Evolutionary conservation across 2,797 vertebrate genomes (phyloP), one percentile per base, ranked within the genome.

Genomic region (Sebastes steindachneri): DNA sequence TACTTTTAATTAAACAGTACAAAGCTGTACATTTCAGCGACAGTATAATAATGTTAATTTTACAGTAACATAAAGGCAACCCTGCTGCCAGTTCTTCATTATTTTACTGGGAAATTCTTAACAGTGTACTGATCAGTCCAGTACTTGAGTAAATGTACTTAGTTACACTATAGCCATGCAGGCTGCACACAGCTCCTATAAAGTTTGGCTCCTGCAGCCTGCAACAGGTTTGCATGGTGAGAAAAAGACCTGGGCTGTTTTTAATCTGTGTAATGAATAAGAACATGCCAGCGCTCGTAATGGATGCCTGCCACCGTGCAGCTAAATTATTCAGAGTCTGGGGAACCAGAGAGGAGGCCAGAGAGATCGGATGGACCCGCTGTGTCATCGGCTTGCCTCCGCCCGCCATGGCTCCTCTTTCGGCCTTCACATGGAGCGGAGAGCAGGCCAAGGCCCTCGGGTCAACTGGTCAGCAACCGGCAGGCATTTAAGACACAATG

Each of bases 261-360:
- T 97, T 97, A 97, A 98, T 98, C 96, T 97, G 93, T 95, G 96
- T 98, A 98, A 98, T 98, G 97, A 98, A 97, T 94, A 96, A 96
- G 96, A 96, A 95, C 95, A 96, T 96, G 96, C 95, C 95, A 96
- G 60, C 93, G 90, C 94, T 94, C 96, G 98, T 98, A 98, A 98
- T 97, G 96, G 97, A 99, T 97, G 97, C 98, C 96, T 95, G 95
- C 96, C 93, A 80, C 96, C 95, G 92, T 90, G 93, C 92, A 93
- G 92, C 94, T 99, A 83, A 98, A 99, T 99, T 97, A 99, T 99
- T 98, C 93, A 99, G 89, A 57, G 95, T 96, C 96, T 96, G 96
- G 96, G 97, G 97, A 98, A 99, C 91, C 90, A 88, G 97, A 98
- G 97, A 96, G 89, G 94, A 79, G 95, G 96, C 93, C 89, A 12